These are phyloP conservation scores for Diorhabda sublineata DNA, from an alignment of 1,140 invertebrate genomes.

Conservation along the genomic window DNA sequence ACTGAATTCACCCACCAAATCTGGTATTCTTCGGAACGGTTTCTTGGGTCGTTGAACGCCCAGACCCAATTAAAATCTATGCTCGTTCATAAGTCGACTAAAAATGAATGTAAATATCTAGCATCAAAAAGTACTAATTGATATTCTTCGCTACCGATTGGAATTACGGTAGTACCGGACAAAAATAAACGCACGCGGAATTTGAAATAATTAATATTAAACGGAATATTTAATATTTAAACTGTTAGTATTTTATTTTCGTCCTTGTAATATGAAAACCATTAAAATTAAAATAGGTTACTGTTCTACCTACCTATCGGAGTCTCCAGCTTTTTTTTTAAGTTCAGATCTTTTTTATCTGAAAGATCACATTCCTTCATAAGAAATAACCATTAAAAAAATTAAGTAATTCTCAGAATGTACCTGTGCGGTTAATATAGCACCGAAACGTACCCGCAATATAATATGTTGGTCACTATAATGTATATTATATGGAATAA, in stretches of 20 bases:
- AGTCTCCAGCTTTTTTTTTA: no score
- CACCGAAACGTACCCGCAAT: background rate
- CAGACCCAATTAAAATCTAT: slow-evolving; percentile 9
- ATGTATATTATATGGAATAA: background rate
- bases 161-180: slow-evolving; percentile 9
- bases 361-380: no score
- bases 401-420: no score
- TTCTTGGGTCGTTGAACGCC: slow-evolving; percentile 13
- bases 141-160: slow-evolving; percentile 5
- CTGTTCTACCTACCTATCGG: no score
- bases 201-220: background rate
- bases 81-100: background rate
- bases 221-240: no score
- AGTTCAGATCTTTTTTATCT: no score
- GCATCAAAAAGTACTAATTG: background rate
- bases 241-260: no score
- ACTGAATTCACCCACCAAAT: background rate
- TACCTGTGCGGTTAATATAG: background rate
- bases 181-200: slow-evolving; percentile 5
- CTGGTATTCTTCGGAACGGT: slow-evolving; percentile 3
- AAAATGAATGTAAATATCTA: slow-evolving; percentile 10
- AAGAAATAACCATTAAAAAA: no score
- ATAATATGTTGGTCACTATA: background rate
- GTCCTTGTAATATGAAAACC: no score
- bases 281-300: no score